Evolutionary conservation across 2,113 vertebrate species (phyloP).

Genomic region (Phyllostomus discolor): DNA sequence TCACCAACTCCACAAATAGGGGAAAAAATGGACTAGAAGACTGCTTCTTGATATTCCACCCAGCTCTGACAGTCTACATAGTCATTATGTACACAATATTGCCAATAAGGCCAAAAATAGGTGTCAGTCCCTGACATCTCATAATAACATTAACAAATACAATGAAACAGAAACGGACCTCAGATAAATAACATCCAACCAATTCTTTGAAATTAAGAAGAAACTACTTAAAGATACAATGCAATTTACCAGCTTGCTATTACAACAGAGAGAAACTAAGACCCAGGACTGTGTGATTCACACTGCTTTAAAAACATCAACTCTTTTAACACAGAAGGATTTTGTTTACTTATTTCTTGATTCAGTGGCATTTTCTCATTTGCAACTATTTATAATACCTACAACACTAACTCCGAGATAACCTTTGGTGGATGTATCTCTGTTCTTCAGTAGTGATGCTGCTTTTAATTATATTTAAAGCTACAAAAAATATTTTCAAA

Average conservation of each 20-base stretch:
- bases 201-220: neutral
- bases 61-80: neutral
- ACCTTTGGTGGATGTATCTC: neutral
- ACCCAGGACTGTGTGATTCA: neutral
- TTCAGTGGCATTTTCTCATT: neutral
- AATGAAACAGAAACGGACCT: neutral
- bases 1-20: neutral
- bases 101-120: neutral
- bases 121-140: neutral
- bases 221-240: neutral
- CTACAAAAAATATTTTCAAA: neutral
- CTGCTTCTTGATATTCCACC: neutral
- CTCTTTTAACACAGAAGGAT: neutral
- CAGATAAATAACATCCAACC: neutral
- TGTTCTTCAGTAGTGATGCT: neutral
- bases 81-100: neutral
- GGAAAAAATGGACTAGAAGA: neutral
- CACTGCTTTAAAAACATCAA: neutral
- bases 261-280: conserved; percentile 6
- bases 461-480: conserved; percentile 33
- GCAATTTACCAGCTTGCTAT: neutral
- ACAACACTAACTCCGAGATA: neutral
- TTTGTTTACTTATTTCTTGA: conserved; percentile 1
- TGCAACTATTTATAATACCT: neutral
- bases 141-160: neutral